Evolutionary conservation across 2,888 invertebrate genomes (phyloP).

Genomic region (Petrolisthes cinctipes): DNA sequence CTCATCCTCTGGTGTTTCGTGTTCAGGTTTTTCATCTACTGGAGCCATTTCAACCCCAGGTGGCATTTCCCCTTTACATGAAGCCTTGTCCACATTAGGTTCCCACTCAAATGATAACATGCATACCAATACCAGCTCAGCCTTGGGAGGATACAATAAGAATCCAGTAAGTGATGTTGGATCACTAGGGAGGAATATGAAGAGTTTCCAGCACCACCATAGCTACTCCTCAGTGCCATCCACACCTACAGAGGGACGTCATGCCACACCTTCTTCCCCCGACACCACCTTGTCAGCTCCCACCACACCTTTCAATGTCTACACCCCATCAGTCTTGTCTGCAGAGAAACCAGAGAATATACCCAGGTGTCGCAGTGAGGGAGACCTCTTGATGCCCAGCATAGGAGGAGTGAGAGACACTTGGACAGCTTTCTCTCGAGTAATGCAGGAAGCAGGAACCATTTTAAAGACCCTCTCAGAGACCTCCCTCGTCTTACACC

Average conservation of each 20-base stretch:
- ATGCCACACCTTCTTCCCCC: constrained; percentile 5
- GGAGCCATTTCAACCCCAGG: constrained; percentile 44
- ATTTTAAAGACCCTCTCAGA: constrained; percentile 55
- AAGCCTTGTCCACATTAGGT: constrained; percentile 8
- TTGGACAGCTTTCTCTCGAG: constrained; percentile 42
- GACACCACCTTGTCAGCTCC: constrained; percentile 42
- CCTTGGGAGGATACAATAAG: background rate
- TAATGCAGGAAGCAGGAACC: constrained; percentile 52
- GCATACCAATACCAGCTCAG: background rate
- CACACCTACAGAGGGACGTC: constrained; percentile 20
- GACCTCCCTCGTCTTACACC: constrained; percentile 42
- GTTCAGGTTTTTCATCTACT: constrained; percentile 46
- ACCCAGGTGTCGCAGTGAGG: constrained; percentile 39
- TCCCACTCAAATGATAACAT: background rate
- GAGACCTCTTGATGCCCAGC: constrained; percentile 25
- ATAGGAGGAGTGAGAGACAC: constrained; percentile 26
- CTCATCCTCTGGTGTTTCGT: constrained; percentile 44
- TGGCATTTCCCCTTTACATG: constrained; percentile 28
- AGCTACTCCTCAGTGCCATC: constrained; percentile 25
- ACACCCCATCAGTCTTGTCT: background rate
- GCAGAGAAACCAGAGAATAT: background rate
- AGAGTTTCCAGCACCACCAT: background rate
- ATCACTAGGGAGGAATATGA: background rate
- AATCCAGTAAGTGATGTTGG: background rate
- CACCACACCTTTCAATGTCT: constrained; percentile 25